Evolutionary conservation across 2,888 invertebrate genomes (phyloP), one percentile per base, ranked within the genome.

Genomic region (Cephus sareptanus): DNA sequence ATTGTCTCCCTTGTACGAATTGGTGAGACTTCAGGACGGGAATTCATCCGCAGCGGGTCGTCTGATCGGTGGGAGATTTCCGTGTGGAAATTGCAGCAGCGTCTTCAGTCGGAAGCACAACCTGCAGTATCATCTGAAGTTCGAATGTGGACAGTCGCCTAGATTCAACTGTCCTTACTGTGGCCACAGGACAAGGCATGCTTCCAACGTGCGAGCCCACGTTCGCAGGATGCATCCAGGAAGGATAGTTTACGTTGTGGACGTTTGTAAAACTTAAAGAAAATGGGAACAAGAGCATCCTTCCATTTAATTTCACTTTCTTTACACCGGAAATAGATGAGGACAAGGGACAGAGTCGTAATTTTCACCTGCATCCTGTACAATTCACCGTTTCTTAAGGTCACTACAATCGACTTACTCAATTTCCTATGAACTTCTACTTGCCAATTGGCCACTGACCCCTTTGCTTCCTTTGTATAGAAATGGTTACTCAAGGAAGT

Each of bases 161-260:
- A 82, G 87, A 11, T 90, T 87, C 83, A 85, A 87, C 75, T 88
- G 88, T 75, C 85, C 87, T n/a, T 85, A 85, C 74, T 92, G 91
- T 80, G 73, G 11, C 35, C 84, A 85, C 76, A 82, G 81, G 56
- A 82, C 85, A 6, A 84, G 81, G 40, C 84, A 86, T 77, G 81
- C 83, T 12, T 85, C 85, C 31, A 86, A 87, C 75, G 85, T 86
- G 30, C 83, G 86, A 1, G 83, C 83, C 1, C 87, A 87, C 78
- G 83, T 87, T 1, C 83, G 86, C 15, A 77, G 85, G 23, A 85
- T 81, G 37, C 87, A 87, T 79, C 79, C 83, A 13, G 84, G 82
- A 11, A 34, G 75, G 6, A 77, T 74, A 11, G 83, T 87, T n/a
- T 86, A 79, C 77, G 83, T 84, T 56, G 81, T 85, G 37, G 84